phyloP scores from a whole-genome alignment of 1,140 invertebrate genomes.

The Paramacrobiotus metropolitanus region DNA sequence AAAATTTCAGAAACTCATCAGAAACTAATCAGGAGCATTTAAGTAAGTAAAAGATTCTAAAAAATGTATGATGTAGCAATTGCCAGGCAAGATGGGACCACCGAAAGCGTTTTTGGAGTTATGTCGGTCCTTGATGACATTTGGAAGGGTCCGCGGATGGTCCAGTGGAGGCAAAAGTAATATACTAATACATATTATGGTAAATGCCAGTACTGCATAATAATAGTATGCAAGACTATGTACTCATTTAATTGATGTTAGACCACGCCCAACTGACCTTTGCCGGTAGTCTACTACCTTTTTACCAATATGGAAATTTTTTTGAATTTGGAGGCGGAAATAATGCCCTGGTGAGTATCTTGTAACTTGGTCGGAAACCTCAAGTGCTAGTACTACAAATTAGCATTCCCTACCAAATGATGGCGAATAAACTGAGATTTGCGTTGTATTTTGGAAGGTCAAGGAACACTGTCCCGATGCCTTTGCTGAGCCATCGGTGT shows the following conservation, averaged over 20 bases:
- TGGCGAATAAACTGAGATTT: slow-evolving; percentile 46
- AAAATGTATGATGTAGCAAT: too few species aligned
- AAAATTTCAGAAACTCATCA: too few species aligned
- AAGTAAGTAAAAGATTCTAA: too few species aligned
- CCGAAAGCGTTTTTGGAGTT: too few species aligned
- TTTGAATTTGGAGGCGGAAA: neutral
- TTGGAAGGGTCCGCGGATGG: too few species aligned
- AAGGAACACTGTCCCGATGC: slow-evolving; percentile 41
- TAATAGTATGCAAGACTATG: slow-evolving; percentile 31
- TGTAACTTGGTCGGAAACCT: slow-evolving; percentile 10
- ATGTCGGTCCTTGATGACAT: too few species aligned
- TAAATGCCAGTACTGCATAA: slow-evolving; percentile 33
- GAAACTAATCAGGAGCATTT: too few species aligned
- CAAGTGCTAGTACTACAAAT: too few species aligned
- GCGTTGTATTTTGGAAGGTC: slow-evolving; percentile 50
- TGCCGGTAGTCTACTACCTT: slow-evolving; percentile 44
- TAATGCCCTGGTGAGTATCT: slow-evolving; percentile 1
- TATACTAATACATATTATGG: slow-evolving; percentile 35
- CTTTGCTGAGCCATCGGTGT: slow-evolving; percentile 38
- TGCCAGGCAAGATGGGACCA: too few species aligned
- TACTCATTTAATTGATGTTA: slow-evolving; percentile 34
- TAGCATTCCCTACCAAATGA: slow-evolving; percentile 37
- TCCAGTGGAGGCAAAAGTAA: slow-evolving; percentile 39
- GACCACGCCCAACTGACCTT: slow-evolving; percentile 33
- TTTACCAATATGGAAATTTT: slow-evolving; percentile 30